Percentiles rank a stretch among this genome's conserved stretches.
Evolutionary conservation across 2,797 vertebrate genomes (phyloP).

Genomic region (Peromyscus eremicus): DNA sequence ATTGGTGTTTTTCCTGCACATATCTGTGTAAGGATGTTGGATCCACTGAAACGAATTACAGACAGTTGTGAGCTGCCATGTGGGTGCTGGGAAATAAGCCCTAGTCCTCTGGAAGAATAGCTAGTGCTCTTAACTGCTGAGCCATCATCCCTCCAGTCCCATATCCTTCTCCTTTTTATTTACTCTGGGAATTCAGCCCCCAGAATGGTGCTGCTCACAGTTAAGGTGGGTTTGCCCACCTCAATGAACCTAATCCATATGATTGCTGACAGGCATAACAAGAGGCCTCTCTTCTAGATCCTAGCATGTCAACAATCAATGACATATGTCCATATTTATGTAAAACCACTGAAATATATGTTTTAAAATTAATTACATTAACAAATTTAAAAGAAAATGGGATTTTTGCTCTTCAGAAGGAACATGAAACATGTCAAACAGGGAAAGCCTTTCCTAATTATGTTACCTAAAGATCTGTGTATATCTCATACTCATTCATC

Average conservation of each 20-base stretch:
- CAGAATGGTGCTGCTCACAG: not conserved
- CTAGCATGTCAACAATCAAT: not conserved
- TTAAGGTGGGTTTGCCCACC: not conserved
- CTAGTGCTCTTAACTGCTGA: not conserved
- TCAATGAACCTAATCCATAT: not conserved
- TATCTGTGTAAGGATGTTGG: not conserved
- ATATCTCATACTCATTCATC: not conserved
- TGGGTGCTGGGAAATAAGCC: not conserved
- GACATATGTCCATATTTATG: not conserved
- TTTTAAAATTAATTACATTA: conserved; percentile 21
- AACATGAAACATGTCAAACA: not conserved
- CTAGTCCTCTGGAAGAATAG: not conserved
- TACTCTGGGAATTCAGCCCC: not conserved
- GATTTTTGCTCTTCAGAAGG: not conserved
- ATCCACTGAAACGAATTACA: not conserved
- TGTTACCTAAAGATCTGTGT: not conserved
- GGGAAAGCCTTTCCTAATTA: not conserved
- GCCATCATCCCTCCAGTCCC: not conserved
- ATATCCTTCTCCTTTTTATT: not conserved
- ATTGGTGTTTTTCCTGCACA: not conserved
- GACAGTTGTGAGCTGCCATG: not conserved
- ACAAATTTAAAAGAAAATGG: not conserved
- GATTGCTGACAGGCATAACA: not conserved
- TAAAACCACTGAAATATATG: not conserved
- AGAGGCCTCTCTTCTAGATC: not conserved